Conservation (phyloP, 1,140 invertebrate genomes). For the Ips typographus region DNA sequence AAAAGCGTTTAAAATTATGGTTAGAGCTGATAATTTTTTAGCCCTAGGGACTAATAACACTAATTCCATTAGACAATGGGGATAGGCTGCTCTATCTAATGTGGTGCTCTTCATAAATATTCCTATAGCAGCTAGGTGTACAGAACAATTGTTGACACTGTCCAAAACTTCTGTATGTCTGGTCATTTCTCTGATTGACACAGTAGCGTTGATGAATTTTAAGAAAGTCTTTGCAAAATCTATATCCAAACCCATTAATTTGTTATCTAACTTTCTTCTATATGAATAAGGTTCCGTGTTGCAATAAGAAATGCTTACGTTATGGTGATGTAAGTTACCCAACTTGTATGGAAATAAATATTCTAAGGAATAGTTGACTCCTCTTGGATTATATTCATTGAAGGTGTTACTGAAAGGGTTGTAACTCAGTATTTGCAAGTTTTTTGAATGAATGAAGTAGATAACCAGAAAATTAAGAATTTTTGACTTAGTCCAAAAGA, state of each 20-base stretch:
- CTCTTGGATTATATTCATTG: background rate
- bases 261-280: background rate
- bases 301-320: background rate
- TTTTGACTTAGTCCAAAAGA: background rate
- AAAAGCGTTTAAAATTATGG: background rate
- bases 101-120: background rate
- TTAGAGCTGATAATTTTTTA: background rate
- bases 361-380: background rate
- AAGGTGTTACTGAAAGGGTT: background rate
- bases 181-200: background rate
- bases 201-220: slow-evolving; percentile 4
- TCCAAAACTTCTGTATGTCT: background rate
- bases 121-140: background rate
- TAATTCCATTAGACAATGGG: background rate
- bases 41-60: background rate
- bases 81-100: background rate
- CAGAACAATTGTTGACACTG: background rate
- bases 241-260: background rate
- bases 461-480: background rate
- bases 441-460: background rate
- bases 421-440: slow-evolving; percentile 1
- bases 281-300: background rate
- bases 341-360: slow-evolving; percentile 9
- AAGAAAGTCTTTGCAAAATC: background rate
- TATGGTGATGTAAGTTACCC: background rate